Conservation (phyloP, 1,140 invertebrate genomes). For the Drosophila pandora region DNA sequence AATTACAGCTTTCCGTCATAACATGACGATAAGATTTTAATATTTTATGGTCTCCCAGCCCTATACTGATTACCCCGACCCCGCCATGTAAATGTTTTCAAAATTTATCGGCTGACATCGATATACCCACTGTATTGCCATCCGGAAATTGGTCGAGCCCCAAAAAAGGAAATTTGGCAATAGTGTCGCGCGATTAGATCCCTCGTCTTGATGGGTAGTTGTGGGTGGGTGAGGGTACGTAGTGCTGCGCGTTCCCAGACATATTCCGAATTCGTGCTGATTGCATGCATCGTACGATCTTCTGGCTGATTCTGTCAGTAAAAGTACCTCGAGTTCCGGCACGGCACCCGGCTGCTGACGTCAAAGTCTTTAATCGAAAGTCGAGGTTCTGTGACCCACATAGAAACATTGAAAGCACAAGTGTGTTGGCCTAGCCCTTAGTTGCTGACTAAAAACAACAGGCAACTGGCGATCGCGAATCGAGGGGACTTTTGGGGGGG, state of each 20-base stretch:
- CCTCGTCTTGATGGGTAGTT: slow-evolving; percentile 13
- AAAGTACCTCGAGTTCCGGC: slow-evolving; percentile 1
- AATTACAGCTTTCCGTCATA: slow-evolving; percentile 6
- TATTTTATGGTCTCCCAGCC: no score
- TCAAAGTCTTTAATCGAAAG: slow-evolving; percentile 66
- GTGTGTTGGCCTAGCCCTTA: slow-evolving; percentile 51
- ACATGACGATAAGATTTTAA: neutral
- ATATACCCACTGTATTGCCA: slow-evolving; percentile 6
- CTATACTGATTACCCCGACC: no score
- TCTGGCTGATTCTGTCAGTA: slow-evolving; percentile 11
- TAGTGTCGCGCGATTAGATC: slow-evolving; percentile 27
- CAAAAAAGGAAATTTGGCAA: slow-evolving; percentile 39
- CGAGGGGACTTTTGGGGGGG: neutral
- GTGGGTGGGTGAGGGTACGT: neutral
- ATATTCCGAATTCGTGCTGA: slow-evolving; percentile 22
- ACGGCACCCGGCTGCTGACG: slow-evolving; percentile 43
- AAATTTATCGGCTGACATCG: neutral
- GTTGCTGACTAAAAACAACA: slow-evolving; percentile 47
- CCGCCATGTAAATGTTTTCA: no score
- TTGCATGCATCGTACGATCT: slow-evolving; percentile 72
- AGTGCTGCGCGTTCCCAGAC: slow-evolving; percentile 1
- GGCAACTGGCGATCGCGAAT: slow-evolving; percentile 13
- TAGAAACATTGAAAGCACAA: slow-evolving; percentile 54
- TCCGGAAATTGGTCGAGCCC: slow-evolving; percentile 72
- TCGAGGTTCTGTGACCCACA: slow-evolving; percentile 60